These are phyloP conservation scores for Discoglossus pictus DNA, from an alignment of 2,797 vertebrate genomes.

Conservation along the genomic window DNA sequence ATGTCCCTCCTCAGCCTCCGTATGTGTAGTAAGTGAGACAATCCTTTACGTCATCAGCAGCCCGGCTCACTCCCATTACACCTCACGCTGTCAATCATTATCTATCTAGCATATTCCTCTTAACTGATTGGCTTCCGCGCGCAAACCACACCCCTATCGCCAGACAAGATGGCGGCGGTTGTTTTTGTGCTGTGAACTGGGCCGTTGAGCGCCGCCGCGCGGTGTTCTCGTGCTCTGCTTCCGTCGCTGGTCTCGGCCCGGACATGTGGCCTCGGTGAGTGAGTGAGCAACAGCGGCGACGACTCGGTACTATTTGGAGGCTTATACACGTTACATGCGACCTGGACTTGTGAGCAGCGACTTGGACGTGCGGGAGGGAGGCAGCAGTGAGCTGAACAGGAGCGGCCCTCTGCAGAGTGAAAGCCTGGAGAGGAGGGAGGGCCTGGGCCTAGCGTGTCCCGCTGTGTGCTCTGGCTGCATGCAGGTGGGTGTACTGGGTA, in stretches of 20 bases:
- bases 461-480: too few species aligned
- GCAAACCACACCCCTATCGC: constrained; percentile 10
- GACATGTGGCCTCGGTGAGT: constrained; percentile 30
- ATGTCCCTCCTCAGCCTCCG: too few species aligned
- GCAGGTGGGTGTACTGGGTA: too few species aligned
- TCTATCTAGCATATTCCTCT: neutral
- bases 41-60: too few species aligned
- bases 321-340: constrained; percentile 4
- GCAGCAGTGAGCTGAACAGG: too few species aligned
- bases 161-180: constrained; percentile 29
- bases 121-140: constrained; percentile 11
- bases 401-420: constrained; percentile 2
- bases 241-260: neutral
- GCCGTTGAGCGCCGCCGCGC: constrained; percentile 30
- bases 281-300: neutral
- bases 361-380: too few species aligned
- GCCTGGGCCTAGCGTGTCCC: too few species aligned
- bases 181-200: constrained; percentile 31
- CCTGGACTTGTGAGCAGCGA: neutral
- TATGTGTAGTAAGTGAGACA: too few species aligned
- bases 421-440: neutral
- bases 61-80: too few species aligned
- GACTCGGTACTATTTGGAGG: neutral
- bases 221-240: constrained; percentile 25
- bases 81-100: constrained; percentile 9